Evolutionary conservation across 2,888 invertebrate species (phyloP).

Genomic region (Leptopterna dolabrata): DNA sequence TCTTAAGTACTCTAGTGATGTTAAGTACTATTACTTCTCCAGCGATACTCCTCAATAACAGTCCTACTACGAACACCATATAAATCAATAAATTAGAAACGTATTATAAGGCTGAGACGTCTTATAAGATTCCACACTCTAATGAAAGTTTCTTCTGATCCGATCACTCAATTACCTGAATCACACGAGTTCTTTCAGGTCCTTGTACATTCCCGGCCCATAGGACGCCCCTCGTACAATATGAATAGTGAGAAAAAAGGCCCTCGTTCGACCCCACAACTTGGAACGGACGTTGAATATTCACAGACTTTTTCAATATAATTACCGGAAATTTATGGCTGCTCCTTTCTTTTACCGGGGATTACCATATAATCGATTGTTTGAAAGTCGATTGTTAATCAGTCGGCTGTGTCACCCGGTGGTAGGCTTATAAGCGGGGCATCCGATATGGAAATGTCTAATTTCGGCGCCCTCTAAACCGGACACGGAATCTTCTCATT

Average conservation of each 20-base stretch:
- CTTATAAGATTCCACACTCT: no score
- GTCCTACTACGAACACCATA: no score
- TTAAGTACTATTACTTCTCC: no score
- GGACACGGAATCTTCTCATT: not conserved
- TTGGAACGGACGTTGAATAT: constrained; percentile 42
- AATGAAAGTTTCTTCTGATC: not conserved
- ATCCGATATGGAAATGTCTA: constrained; percentile 48
- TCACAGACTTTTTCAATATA: constrained; percentile 42
- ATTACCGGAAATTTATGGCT: constrained; percentile 53
- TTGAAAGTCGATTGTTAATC: constrained; percentile 27
- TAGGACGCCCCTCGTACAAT: not conserved
- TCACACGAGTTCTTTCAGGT: not conserved
- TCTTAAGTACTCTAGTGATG: no score
- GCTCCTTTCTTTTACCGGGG: constrained; percentile 36
- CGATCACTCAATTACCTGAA: not conserved
- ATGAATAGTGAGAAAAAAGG: not conserved
- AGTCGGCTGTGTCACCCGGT: constrained; percentile 17
- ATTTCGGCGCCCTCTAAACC: not conserved
- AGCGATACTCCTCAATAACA: no score
- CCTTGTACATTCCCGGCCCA: not conserved
- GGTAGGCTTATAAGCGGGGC: not conserved
- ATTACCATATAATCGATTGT: constrained; percentile 52
- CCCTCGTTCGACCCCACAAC: not conserved
- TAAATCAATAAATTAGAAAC: no score
- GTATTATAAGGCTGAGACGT: no score